A percentile compares a stretch with the other conserved stretches of the same genome.
Evolutionary conservation across 1,140 invertebrate species (phyloP).

Genomic region (Lethocerus indicus): DNA sequence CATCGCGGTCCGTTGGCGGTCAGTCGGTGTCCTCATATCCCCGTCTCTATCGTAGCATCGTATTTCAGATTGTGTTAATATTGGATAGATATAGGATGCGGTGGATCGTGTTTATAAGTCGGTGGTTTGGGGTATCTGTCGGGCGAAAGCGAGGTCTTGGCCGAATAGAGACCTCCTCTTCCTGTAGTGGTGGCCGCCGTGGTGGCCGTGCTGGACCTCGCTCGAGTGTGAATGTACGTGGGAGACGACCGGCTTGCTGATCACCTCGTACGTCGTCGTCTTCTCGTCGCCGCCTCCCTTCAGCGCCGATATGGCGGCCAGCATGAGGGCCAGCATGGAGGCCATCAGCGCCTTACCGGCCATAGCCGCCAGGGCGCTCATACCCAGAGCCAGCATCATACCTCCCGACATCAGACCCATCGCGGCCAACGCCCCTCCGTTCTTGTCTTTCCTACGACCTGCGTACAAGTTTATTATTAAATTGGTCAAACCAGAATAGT

Average conservation of each 20-base stretch:
- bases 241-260: slow-evolving; percentile 59
- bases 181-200: slow-evolving; percentile 16
- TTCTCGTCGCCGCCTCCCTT: slow-evolving; percentile 40
- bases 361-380: slow-evolving; percentile 54
- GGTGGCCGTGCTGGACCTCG: slow-evolving; percentile 30
- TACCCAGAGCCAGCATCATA: slow-evolving; percentile 50
- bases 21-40: too few species aligned
- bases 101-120: too few species aligned
- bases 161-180: too few species aligned
- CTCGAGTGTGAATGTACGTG: slow-evolving; percentile 52
- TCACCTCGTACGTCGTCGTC: slow-evolving; percentile 65
- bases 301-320: slow-evolving; percentile 56
- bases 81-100: too few species aligned
- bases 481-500: too few species aligned
- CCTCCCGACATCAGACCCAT: slow-evolving; percentile 34
- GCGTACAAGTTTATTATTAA: too few species aligned
- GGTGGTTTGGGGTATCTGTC: too few species aligned
- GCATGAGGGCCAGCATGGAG: slow-evolving; percentile 55
- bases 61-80: too few species aligned
- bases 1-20: too few species aligned
- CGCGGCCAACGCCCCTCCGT: slow-evolving; percentile 24
- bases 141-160: too few species aligned
- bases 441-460: slow-evolving; percentile 32
- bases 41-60: too few species aligned
- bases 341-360: slow-evolving; percentile 76